Evolutionary conservation across 2,113 vertebrate genomes (phyloP).

Genomic region (Callochromis pleurospilus): DNA sequence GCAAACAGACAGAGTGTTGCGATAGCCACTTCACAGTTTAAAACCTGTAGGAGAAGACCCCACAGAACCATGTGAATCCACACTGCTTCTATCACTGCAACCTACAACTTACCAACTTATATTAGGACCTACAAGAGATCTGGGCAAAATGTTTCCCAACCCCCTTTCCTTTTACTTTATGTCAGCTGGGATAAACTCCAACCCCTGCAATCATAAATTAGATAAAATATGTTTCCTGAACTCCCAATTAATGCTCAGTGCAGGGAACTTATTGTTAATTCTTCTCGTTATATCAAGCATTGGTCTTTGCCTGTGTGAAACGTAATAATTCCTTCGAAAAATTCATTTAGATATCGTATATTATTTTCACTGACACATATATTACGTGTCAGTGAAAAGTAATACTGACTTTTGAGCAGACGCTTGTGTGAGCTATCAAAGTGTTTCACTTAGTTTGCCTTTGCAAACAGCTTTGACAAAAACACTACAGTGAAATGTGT

Average conservation of each 20-base stretch:
- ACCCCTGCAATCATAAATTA: not conserved
- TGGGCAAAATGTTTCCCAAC: not conserved
- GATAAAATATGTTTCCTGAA: not conserved
- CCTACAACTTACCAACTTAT: not conserved
- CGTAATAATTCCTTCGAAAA: rapidly evolving
- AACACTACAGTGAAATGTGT: not conserved
- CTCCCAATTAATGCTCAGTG: not conserved
- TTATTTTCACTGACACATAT: not conserved
- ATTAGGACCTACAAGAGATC: not conserved
- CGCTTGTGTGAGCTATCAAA: not conserved
- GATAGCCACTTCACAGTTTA: not conserved
- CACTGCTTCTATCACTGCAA: not conserved
- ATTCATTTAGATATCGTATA: not conserved
- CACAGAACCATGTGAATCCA: not conserved
- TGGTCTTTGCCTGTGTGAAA: not conserved
- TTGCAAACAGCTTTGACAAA: not conserved
- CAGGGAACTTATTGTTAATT: not conserved
- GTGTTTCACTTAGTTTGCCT: not conserved
- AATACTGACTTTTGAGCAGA: not conserved
- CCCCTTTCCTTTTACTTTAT: not conserved
- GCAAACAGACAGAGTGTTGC: not conserved
- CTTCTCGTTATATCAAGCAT: not conserved
- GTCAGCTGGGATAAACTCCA: not conserved
- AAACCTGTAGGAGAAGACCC: not conserved
- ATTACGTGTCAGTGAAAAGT: not conserved